Conservation (phyloP, 2,797 vertebrate species). For the Oreochromis mossambicus region DNA sequence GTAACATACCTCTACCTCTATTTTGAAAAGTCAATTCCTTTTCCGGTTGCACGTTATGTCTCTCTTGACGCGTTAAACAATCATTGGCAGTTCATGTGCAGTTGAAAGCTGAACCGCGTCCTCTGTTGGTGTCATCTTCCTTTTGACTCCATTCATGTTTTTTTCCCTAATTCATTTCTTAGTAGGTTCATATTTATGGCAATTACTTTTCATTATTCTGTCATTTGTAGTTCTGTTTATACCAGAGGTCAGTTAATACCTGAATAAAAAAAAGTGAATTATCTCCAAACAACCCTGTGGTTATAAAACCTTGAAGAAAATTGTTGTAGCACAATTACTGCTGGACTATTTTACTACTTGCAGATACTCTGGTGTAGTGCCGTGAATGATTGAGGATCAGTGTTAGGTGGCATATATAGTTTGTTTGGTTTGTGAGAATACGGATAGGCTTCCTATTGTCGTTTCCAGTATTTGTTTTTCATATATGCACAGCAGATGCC, state of each 20-base stretch:
- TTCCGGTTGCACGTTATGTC: slow-evolving; percentile 3
- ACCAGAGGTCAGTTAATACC: background rate
- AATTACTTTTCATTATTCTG: background rate
- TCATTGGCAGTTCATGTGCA: background rate
- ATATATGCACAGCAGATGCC: background rate
- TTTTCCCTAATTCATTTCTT: background rate
- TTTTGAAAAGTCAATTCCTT: background rate
- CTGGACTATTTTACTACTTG: background rate
- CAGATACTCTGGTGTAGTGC: background rate
- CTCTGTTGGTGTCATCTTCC: slow-evolving; percentile 39
- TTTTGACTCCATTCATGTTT: slow-evolving; percentile 22
- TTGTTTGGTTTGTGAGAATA: background rate
- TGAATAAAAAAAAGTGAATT: background rate
- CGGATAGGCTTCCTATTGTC: background rate
- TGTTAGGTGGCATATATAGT: background rate
- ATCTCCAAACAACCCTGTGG: background rate
- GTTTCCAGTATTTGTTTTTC: background rate
- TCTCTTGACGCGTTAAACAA: background rate
- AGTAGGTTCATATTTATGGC: background rate
- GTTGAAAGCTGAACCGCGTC: slow-evolving; percentile 31
- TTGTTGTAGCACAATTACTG: background rate
- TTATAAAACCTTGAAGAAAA: background rate
- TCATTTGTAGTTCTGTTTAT: background rate
- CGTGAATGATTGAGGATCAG: background rate
- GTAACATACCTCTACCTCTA: background rate